Percentiles rank a stretch among this genome's conserved stretches.
phyloP scores from a whole-genome alignment of 2,797 vertebrate genomes.

The Cynodonichthys magdalenae region DNA sequence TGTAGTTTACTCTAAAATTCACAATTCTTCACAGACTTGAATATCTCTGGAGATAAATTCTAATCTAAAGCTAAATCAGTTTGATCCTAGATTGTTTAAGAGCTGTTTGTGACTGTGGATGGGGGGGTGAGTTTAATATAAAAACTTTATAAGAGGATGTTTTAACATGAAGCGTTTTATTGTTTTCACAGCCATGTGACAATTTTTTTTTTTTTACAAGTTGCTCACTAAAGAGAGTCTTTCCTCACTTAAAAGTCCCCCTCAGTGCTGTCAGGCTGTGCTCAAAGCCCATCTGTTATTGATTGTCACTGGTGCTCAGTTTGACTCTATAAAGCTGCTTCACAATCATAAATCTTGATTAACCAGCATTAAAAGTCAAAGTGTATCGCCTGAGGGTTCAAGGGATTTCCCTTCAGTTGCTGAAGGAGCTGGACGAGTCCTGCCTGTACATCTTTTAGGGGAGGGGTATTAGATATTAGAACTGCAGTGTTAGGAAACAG shows the following conservation, averaged over 20 bases:
- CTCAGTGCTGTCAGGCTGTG: slow-evolving; percentile 11
- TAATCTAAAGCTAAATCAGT: slow-evolving; percentile 39
- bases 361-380: slow-evolving; percentile 12
- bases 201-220: slow-evolving; percentile 6
- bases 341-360: slow-evolving; percentile 31
- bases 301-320: slow-evolving; percentile 45
- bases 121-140: slow-evolving; percentile 9
- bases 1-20: slow-evolving; percentile 37
- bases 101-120: slow-evolving; percentile 44
- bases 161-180: slow-evolving; percentile 8
- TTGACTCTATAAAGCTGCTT: slow-evolving; percentile 30
- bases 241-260: slow-evolving; percentile 24
- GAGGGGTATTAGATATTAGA: slow-evolving; percentile 22
- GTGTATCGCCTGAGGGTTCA: slow-evolving; percentile 13
- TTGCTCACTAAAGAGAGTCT: slow-evolving; percentile 11
- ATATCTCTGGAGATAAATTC: slow-evolving; percentile 25
- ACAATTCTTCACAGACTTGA: slow-evolving; percentile 23
- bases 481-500: slow-evolving; percentile 31
- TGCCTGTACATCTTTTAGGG: slow-evolving; percentile 24
- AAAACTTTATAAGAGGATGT: slow-evolving; percentile 5
- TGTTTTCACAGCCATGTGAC: slow-evolving; percentile 11
- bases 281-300: slow-evolving; percentile 59
- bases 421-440: slow-evolving; percentile 27
- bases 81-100: slow-evolving; percentile 36
- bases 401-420: slow-evolving; percentile 32